A percentile compares a stretch with the other conserved stretches of the same genome.
Conservation (phyloP, 2,888 invertebrate species). For the Thera obeliscata region DNA sequence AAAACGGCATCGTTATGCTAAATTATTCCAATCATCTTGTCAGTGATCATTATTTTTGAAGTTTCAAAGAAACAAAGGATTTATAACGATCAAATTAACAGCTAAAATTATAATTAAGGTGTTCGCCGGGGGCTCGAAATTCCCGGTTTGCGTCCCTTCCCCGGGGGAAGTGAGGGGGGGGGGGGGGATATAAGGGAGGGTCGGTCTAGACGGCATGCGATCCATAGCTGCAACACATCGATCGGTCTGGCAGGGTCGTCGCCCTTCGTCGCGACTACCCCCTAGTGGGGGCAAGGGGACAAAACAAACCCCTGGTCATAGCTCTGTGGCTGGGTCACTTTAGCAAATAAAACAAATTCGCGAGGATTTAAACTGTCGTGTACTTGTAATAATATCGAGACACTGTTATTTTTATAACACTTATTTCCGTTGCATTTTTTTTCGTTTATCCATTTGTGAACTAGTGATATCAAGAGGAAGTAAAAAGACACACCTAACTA, state of each 20-base stretch:
- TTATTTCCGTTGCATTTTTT: no score
- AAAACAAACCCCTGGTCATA: constrained; percentile 63
- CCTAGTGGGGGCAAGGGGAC: constrained; percentile 52
- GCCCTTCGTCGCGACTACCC: constrained; percentile 60
- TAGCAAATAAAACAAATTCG: background rate
- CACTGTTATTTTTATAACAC: no score
- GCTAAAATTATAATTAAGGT: constrained; percentile 65
- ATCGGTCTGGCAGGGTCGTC: constrained; percentile 59
- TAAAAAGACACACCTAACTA: no score
- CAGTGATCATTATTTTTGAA: constrained; percentile 11
- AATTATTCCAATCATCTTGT: constrained; percentile 8
- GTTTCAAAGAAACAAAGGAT: constrained; percentile 8
- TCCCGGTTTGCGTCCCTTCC: constrained; percentile 57
- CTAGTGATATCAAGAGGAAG: no score
- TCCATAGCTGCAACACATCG: constrained; percentile 72
- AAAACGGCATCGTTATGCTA: background rate
- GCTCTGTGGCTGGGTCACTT: constrained; percentile 24
- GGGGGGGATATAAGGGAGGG: constrained; percentile 38
- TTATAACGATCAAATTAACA: constrained; percentile 41
- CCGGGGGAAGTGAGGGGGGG: constrained; percentile 44
- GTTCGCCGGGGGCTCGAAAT: constrained; percentile 48
- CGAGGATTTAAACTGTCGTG: no score
- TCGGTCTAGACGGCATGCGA: constrained; percentile 80
- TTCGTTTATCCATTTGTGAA: no score
- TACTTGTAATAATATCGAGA: background rate